Evolutionary conservation across 2,113 vertebrate genomes (phyloP), one percentile per base, ranked within the genome.

Genomic region (Corydoras maculifer): DNA sequence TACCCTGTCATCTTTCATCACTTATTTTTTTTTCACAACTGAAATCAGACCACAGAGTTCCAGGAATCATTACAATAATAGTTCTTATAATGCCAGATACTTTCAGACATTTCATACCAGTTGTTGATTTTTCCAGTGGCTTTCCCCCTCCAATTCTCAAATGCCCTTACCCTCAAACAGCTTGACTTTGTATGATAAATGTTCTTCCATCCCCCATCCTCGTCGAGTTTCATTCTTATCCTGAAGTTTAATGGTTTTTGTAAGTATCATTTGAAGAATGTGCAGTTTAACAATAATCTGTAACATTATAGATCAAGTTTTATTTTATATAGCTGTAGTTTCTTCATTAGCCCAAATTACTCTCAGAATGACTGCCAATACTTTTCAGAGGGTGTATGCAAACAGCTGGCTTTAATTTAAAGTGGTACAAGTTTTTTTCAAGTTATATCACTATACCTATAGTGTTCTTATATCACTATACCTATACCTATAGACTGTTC

Each of bases 51-150:
- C 51, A 35, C 51, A 0, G 25, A 68, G 75, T 76, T 76, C 69
- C 75, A 63, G 75, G 72, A 76, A 72, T 58, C 69, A 76, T 72
- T 71, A 68, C 69, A 76, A 67, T 76, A 76, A 76, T 71, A 70
- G 74, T 67, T 58, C 58, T 60, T 72, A 72, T 76, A 64, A 72
- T 72, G 72, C 69, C 67, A 58, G 63, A 76, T 63, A 76, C 59
- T 67, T 65, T 68, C 61, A 65, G 58, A 67, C 63, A 9, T 75
- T 75, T 70, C 68, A 62, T 76, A 67, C 69, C 66, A 72, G 69
- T 48, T 76, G 75, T 62, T 72, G 75, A 76, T 68, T 76, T 76
- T 72, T 76, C 75, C 75, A 76, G 69, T 48, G 58, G 8, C 15
- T 58, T 72, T 67, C 29, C 54, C 70, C 48, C 18, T 66, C 3